phyloP scores from a whole-genome alignment of 2,113 vertebrate species.

The Bostrychus sinensis region DNA sequence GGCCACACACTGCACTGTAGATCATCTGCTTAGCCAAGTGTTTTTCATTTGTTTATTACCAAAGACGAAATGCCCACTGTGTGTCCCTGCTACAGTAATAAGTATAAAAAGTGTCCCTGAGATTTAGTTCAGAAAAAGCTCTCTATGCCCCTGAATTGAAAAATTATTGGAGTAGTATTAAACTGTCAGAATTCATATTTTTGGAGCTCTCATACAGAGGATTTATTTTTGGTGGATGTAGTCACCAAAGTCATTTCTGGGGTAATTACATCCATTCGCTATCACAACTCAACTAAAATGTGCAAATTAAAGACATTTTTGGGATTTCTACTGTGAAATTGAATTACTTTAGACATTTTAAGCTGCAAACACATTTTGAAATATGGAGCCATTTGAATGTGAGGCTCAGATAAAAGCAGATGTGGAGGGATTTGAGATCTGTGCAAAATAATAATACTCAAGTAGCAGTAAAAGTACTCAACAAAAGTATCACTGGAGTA shows the following conservation, averaged over 20 bases:
- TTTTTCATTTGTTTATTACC: background rate
- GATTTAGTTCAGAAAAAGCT: background rate
- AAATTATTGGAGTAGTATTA: background rate
- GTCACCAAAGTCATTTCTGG: slow-evolving; percentile 4
- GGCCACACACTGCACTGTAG: background rate
- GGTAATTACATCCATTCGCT: background rate
- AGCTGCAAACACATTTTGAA: background rate
- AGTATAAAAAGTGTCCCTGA: background rate
- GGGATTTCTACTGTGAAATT: slow-evolving; percentile 5
- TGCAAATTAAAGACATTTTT: background rate
- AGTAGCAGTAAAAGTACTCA: too few species aligned
- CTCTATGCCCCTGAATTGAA: background rate
- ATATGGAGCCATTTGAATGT: background rate
- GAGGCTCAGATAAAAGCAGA: background rate
- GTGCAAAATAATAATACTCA: too few species aligned
- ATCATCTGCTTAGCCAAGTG: slow-evolving; percentile 1
- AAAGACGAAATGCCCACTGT: background rate
- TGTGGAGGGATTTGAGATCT: too few species aligned
- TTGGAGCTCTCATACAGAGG: background rate
- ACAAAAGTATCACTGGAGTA: too few species aligned
- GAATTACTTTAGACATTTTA: background rate
- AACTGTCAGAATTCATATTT: background rate
- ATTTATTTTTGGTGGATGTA: slow-evolving; percentile 2
- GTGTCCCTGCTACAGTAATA: background rate
- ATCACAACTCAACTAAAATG: slow-evolving; percentile 2